Percentiles rank a stretch among this genome's conserved stretches.
phyloP scores from a whole-genome alignment of 2,888 invertebrate species.

The Lycia hirtaria region DNA sequence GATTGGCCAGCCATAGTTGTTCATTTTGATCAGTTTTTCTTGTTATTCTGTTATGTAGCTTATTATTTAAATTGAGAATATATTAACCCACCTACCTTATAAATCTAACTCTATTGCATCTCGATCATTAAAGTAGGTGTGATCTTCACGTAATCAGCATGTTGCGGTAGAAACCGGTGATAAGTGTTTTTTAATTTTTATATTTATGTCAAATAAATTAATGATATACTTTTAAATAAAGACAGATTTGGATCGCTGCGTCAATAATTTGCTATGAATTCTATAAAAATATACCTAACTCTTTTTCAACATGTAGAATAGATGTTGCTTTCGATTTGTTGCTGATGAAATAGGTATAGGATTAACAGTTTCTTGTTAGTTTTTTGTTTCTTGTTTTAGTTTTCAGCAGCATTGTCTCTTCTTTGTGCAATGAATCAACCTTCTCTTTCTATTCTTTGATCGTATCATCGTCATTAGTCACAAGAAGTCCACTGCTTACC shows the following conservation, averaged over 20 bases:
- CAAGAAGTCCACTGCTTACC: no score
- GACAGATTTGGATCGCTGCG: no score
- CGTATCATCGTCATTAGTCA: no score
- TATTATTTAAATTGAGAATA: neutral
- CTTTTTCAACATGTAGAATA: no score
- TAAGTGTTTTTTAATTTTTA: neutral
- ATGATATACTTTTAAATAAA: no score
- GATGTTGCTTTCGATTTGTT: no score
- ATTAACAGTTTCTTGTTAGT: neutral
- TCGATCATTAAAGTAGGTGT: neutral
- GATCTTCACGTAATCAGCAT: neutral
- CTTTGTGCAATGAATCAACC: no score
- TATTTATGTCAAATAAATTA: neutral
- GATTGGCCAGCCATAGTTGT: neutral
- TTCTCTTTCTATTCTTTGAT: no score
- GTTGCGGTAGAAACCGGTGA: neutral
- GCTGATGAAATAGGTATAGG: no score
- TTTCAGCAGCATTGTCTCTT: no score
- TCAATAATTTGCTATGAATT: no score
- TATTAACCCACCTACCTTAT: neutral
- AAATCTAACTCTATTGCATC: neutral
- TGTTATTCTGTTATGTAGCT: neutral
- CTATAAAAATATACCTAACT: no score
- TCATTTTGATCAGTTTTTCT: neutral
- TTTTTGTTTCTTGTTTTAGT: neutral